Evolutionary conservation across 64 coral and sea anemone genomes (phyloP).

Genomic region (Pocillopora verrucosa): DNA sequence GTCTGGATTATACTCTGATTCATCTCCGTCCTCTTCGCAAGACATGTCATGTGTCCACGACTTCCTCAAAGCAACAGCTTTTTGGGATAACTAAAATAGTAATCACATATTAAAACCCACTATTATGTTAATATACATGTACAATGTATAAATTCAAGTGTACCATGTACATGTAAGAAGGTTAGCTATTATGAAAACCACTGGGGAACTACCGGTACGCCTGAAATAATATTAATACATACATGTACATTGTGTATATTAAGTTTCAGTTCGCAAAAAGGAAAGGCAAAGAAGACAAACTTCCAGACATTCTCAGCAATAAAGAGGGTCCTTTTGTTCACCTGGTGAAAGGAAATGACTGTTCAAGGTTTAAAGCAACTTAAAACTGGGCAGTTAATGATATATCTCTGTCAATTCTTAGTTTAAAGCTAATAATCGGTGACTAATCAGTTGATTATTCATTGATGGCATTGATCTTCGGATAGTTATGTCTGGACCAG

Average conservation of each 20-base stretch:
- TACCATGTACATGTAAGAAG: slow-evolving; percentile 18
- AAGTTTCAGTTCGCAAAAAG: too few species aligned
- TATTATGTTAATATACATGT: slow-evolving; percentile 22
- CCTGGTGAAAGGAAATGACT: too few species aligned
- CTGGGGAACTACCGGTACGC: slow-evolving; percentile 26
- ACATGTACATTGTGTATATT: too few species aligned
- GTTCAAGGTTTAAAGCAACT: too few species aligned
- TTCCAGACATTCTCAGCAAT: too few species aligned
- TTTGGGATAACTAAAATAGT: slow-evolving; percentile 35
- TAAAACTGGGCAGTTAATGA: background rate
- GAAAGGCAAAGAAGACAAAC: too few species aligned
- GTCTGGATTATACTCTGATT: slow-evolving; percentile 33
- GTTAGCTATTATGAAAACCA: slow-evolving; percentile 23
- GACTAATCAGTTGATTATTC: too few species aligned
- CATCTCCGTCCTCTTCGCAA: slow-evolving; percentile 36
- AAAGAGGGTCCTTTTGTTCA: too few species aligned
- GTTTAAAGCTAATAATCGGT: slow-evolving; percentile 7
- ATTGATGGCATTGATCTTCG: too few species aligned
- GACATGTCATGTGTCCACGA: slow-evolving; percentile 33
- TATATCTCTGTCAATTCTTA: slow-evolving; percentile 13
- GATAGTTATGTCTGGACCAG: too few species aligned
- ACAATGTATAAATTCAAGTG: slow-evolving; percentile 28
- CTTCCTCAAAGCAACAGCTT: slow-evolving; percentile 38
- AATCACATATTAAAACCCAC: slow-evolving; percentile 30
- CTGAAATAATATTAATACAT: too few species aligned